A percentile compares a stretch with the other conserved stretches of the same genome.
These are phyloP conservation scores for Psittacula derbiana DNA, from an alignment of 2,797 vertebrate genomes.

Conservation along the genomic window DNA sequence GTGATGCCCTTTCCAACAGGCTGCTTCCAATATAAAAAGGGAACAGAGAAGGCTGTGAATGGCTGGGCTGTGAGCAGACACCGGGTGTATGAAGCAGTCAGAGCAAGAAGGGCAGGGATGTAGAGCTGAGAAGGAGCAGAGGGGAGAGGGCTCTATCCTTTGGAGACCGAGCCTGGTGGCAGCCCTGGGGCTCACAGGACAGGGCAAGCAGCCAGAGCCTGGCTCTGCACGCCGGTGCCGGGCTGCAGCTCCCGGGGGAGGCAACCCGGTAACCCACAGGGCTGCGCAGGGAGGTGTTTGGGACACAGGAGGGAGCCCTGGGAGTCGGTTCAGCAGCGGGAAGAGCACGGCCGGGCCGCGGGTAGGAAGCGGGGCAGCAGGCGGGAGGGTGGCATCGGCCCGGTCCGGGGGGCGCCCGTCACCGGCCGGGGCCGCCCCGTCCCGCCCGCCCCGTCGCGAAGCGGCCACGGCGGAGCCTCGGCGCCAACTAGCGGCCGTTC, in stretches of 20 bases:
- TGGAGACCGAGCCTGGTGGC: neutral
- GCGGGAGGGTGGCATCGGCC: neutral
- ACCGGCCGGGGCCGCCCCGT: neutral
- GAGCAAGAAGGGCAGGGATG: neutral
- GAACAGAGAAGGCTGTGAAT: fast-evolving
- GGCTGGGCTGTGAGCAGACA: neutral
- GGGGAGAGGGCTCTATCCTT: neutral
- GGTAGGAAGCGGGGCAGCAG: neutral
- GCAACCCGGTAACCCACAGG: neutral
- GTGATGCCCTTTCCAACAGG: no score
- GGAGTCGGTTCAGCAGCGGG: neutral
- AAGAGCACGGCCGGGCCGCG: neutral
- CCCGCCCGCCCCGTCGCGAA: neutral
- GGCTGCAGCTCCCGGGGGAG: neutral
- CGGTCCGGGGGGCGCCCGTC: no score
- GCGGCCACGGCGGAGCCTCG: neutral
- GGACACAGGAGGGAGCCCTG: neutral
- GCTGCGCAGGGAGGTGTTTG: neutral
- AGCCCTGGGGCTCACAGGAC: neutral
- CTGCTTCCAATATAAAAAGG: fast-evolving
- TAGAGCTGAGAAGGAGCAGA: neutral
- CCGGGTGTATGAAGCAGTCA: neutral
- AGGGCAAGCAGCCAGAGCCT: neutral
- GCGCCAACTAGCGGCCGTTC: neutral
- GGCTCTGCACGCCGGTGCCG: neutral